These are phyloP conservation scores for Nesometra sesokonis DNA, from an alignment of 35 echinoderm and acorn worm species.

Conservation along the genomic window DNA sequence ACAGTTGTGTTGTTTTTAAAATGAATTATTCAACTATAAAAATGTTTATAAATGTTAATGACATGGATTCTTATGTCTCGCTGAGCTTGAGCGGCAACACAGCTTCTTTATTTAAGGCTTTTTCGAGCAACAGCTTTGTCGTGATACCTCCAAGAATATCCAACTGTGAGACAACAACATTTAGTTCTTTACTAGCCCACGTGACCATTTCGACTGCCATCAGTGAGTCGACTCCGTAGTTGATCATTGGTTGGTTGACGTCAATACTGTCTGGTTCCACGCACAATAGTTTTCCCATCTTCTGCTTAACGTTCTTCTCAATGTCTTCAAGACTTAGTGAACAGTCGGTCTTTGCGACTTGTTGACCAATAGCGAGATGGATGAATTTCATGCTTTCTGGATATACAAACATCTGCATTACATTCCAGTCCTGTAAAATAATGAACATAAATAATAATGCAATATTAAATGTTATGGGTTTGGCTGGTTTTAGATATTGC, in stretches of 20 bases:
- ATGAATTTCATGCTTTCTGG: conserved; percentile 45
- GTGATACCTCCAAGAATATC: conserved; percentile 91
- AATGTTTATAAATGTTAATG: too few species aligned
- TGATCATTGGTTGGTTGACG: conserved; percentile 83
- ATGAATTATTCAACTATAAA: too few species aligned
- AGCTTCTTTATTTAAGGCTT: conserved; percentile 52
- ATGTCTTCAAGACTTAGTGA: conserved; percentile 23
- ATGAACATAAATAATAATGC: neutral
- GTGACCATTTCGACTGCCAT: conserved; percentile 96
- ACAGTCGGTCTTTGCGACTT: conserved; percentile 28
- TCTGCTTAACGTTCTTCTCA: conserved; percentile 36
- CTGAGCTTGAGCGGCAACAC: neutral
- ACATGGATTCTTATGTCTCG: too few species aligned
- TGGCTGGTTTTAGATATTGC: neutral
- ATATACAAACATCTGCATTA: conserved; percentile 30
- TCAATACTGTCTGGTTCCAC: conserved; percentile 63
- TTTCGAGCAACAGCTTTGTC: conserved; percentile 60
- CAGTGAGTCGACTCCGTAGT: conserved; percentile 90
- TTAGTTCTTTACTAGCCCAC: conserved; percentile 78
- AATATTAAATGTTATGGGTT: neutral
- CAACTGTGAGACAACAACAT: conserved; percentile 72
- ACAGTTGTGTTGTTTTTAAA: too few species aligned
- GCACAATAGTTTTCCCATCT: conserved; percentile 76
- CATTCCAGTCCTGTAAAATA: conserved; percentile 53
- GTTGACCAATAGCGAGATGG: conserved; percentile 37